Evolutionary conservation across 2,888 invertebrate genomes (phyloP), one percentile per base, ranked within the genome.

Genomic region (Cryptocheilus praepositus): DNA sequence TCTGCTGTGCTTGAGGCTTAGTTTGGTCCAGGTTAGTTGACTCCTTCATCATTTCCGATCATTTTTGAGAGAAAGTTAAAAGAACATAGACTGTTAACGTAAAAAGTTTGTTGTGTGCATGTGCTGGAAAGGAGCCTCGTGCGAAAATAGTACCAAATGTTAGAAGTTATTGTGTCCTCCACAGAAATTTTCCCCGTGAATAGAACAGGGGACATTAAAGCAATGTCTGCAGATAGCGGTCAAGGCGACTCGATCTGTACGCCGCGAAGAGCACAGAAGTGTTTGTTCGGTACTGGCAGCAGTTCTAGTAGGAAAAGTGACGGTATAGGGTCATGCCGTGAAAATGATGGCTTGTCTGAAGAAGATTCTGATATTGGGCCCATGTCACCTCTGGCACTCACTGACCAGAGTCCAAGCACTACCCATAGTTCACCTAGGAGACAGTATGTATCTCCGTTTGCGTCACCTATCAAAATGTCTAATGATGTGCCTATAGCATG

Each of bases 301-400:
- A 81, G 73, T 63, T 79, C 79, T 7, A 79, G 66, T 22, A 87
- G 85, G 61, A 77, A 81, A 36, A 83, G 71, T 16, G 55, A 83
- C 8, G 82, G 81, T 46, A 72, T 65, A 21, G 71, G 76, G 0
- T 49, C 61, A 22, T 70, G 62, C 11, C 56, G 21, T 43, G 7
- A 3, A 73, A n/a, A 25, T 54, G 56, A 21, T 28, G 36, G n/a
- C 8, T 51, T 45, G 1, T 85, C 86, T 0, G 86, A 79, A 11
- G 81, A 84, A 0, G 88, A 88, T 0, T 86, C 87, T 0, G 87
- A 86, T 58, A 71, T 87, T n/a, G 84, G 86, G 2, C 85, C 84
- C 0, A 85, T 88, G 83, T 87, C 87, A 5, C 86, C 87, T 0
- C 59, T 88, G 3, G 80, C 79, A 3, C 46, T 79, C 2, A 84